These are phyloP conservation scores for Cavia porcellus DNA, from an alignment of 2,113 vertebrate species.

Conservation along the genomic window DNA sequence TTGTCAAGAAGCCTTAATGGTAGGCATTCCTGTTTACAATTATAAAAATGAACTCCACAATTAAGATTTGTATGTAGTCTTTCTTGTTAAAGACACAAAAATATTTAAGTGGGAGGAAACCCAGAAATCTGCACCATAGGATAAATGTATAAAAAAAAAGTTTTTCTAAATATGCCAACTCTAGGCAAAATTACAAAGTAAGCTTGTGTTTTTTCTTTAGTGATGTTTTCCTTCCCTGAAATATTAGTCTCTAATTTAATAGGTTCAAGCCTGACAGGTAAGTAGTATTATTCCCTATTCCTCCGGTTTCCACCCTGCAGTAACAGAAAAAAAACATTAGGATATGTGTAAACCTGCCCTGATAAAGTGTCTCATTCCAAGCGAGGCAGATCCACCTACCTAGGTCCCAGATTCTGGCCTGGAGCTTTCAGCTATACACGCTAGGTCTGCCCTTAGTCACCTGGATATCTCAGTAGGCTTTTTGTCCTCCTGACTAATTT, in stretches of 20 bases:
- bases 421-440: neutral
- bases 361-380: neutral
- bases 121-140: neutral
- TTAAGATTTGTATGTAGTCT: neutral
- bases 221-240: neutral
- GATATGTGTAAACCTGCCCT: neutral
- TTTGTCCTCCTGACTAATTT: neutral
- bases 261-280: neutral
- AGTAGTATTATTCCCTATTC: neutral
- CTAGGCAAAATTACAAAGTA: neutral
- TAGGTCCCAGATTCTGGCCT: neutral
- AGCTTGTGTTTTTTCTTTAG: neutral
- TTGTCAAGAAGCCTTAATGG: neutral
- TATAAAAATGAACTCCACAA: neutral
- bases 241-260: neutral
- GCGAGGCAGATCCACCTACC: neutral
- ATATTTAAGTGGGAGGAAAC: neutral
- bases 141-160: neutral
- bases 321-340: neutral
- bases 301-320: neutral
- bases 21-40: neutral
- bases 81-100: neutral
- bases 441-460: neutral
- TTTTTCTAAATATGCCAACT: neutral
- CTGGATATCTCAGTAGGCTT: fast-evolving